Evolutionary conservation across 2,888 invertebrate genomes (phyloP), one percentile per base, ranked within the genome.

Genomic region (Limnephilus rhombicus): DNA sequence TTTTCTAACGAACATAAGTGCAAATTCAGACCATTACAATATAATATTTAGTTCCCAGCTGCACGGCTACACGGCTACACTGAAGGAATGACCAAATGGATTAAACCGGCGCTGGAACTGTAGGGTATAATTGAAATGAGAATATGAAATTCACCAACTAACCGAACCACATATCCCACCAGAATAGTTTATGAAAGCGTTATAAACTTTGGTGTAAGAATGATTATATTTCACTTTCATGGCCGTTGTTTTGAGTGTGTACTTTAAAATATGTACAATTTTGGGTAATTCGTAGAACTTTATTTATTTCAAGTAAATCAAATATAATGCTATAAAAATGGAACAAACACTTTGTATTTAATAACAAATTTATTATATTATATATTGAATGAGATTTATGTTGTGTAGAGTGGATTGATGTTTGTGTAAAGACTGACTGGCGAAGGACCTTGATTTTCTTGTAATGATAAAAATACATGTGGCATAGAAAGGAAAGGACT

Each of bases 61-160:
- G 15, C 53, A 3, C 68, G n/a, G 68, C 68, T 68, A 4, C 68
- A 45, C 45, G 45, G 45, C 11, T 37, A 37, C 4, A 68, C 2
- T 24, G 68, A n/a, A 68, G 68, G 24, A 83, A 24, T 83, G 83
- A 83, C 83, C 83, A 41, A 83, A 83, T 41, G 83, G 83, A 83
- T 83, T 83, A 83, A 41, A 83, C 83, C n/a, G 37, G 83, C 34
- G 83, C 83, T 31, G 83, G 83, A 83, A 83, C 34, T 37, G 83
- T 37, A 31, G 83, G 83, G 18, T 37, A 15, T 83, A 83, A 83
- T 83, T 83, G 83, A 83, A 83, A 83, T 83, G 83, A 34, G 83
- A 18, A 83, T 83, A 83, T 83, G 83, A 83, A 41, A 83, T 34
- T 83, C 34, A 83, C 37, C 41, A 34, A 41, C 37, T 34, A 24